A percentile compares a stretch with the other conserved stretches of the same genome.
Evolutionary conservation across 2,797 vertebrate genomes (phyloP).

Genomic region (Masticophis lateralis): DNA sequence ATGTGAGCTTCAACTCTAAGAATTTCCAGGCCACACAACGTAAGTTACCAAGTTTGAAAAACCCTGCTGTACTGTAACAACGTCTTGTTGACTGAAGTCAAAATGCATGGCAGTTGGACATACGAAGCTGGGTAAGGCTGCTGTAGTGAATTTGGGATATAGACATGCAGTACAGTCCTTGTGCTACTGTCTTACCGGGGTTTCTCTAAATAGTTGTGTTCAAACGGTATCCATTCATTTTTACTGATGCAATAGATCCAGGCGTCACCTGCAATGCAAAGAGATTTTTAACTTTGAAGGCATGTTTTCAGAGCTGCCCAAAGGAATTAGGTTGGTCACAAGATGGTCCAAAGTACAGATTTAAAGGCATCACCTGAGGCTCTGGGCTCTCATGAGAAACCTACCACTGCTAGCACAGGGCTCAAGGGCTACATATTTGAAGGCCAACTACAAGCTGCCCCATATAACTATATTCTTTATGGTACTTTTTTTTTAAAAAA

Average conservation of each 20-base stretch:
- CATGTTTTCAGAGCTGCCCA: rapidly evolving
- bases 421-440: background rate
- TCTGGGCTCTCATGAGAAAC: background rate
- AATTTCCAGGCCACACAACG: background rate
- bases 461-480: background rate
- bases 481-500: background rate
- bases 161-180: background rate
- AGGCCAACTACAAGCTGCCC: background rate
- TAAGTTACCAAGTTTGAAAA: background rate
- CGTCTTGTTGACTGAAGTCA: background rate
- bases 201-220: slow-evolving; percentile 82
- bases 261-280: slow-evolving; percentile 81
- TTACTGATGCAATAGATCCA: slow-evolving; percentile 91
- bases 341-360: no score
- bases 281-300: background rate
- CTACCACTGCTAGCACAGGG: background rate
- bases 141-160: background rate
- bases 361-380: background rate
- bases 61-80: background rate
- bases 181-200: slow-evolving; percentile 72
- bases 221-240: slow-evolving; percentile 89
- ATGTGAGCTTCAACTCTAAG: background rate
- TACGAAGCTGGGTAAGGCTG: no score
- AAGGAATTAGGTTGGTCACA: rapidly evolving
- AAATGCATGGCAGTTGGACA: background rate